Evolutionary conservation across 2,797 vertebrate species (phyloP).

Genomic region (Chrosomus eos): DNA sequence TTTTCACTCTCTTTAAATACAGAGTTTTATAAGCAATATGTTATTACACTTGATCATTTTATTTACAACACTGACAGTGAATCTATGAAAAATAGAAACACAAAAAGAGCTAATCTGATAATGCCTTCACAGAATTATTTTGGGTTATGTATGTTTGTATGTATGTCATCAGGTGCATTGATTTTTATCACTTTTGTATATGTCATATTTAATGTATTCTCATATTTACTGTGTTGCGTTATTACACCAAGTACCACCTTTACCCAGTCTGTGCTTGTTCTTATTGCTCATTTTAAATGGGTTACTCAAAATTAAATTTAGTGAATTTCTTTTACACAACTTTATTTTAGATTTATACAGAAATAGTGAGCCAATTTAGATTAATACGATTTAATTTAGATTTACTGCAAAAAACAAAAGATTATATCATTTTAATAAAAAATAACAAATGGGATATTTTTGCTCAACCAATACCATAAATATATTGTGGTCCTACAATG

Average conservation of each 20-base stretch:
- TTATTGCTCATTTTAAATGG: background rate
- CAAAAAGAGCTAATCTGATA: background rate
- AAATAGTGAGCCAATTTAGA: background rate
- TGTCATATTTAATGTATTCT: background rate
- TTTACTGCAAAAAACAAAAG: background rate
- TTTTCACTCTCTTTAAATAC: background rate
- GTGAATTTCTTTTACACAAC: background rate
- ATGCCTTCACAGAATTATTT: background rate
- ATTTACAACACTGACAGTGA: slow-evolving; percentile 6
- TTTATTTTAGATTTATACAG: background rate
- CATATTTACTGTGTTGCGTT: background rate
- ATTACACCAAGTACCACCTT: background rate
- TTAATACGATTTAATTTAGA: background rate
- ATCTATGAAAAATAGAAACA: background rate
- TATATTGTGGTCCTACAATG: background rate
- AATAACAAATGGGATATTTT: background rate
- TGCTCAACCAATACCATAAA: background rate
- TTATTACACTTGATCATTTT: background rate
- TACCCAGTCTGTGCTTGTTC: background rate
- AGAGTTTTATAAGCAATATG: background rate
- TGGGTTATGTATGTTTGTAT: background rate
- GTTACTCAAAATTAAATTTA: background rate
- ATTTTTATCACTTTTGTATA: background rate
- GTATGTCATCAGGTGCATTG: background rate
- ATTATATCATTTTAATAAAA: background rate